phyloP scores from a whole-genome alignment of 64 coral and sea anemone genomes.

The Montipora capricornis region DNA sequence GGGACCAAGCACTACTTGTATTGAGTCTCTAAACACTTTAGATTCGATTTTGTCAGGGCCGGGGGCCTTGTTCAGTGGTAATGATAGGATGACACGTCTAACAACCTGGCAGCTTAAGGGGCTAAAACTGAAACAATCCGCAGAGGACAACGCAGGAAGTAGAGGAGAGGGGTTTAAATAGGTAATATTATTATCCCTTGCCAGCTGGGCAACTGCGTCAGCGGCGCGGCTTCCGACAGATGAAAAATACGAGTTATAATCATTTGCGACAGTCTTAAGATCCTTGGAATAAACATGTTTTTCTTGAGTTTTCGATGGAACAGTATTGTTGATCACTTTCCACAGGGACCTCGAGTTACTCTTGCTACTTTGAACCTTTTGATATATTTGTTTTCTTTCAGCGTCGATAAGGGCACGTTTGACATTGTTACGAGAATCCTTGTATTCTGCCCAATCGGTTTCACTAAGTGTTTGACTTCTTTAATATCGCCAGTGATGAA shows the following conservation, averaged over 20 bases:
- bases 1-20: conserved; percentile 19
- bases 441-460: conserved; percentile 24
- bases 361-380: background rate
- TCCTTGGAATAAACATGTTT: background rate
- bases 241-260: conserved; percentile 47
- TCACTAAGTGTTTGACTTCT: conserved; percentile 3
- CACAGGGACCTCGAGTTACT: conserved; percentile 26
- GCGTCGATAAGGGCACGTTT: conserved; percentile 13
- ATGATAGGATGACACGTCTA: conserved; percentile 19
- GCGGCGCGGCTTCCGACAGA: conserved; percentile 36
- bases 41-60: background rate
- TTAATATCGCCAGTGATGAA: conserved; percentile 14
- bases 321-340: conserved; percentile 30
- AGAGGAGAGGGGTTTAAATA: background rate
- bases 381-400: conserved; percentile 48
- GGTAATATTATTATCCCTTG: conserved; percentile 27
- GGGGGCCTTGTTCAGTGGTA: background rate
- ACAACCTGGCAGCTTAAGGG: background rate
- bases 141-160: background rate
- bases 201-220: conserved; percentile 21
- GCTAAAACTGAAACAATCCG: background rate
- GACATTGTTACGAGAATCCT: background rate
- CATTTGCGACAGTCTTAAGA: background rate
- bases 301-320: conserved; percentile 10
- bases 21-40: background rate